These are phyloP conservation scores for Enteromius thamalakanensis DNA, from an alignment of 2,797 vertebrate genomes.

Conservation along the genomic window DNA sequence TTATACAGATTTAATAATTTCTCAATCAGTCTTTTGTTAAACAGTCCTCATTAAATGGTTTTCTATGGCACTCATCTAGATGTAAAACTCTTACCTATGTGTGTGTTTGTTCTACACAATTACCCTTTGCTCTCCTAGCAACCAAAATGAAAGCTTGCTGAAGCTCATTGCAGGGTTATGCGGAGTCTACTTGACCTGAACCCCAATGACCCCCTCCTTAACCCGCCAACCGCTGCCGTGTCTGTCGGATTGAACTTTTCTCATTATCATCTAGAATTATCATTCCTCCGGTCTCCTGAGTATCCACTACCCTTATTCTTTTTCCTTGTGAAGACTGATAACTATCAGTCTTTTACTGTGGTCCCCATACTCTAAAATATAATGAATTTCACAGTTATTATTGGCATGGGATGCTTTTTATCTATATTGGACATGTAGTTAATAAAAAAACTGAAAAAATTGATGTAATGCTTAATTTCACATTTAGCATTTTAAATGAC, in stretches of 20 bases:
- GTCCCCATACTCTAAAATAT: background rate
- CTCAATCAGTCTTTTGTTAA: constrained; percentile 37
- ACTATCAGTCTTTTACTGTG: background rate
- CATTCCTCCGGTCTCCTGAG: background rate
- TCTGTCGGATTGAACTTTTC: constrained; percentile 31
- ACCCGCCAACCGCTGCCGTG: constrained; percentile 10
- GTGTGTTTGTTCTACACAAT: constrained; percentile 27
- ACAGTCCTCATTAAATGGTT: constrained; percentile 7
- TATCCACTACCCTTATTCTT: background rate
- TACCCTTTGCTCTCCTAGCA: constrained; percentile 22
- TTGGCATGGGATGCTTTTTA: background rate
- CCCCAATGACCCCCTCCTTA: constrained; percentile 8
- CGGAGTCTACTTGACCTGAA: constrained; percentile 14
- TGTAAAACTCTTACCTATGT: constrained; percentile 22
- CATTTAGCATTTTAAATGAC: background rate
- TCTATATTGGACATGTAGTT: background rate
- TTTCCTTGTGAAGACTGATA: background rate
- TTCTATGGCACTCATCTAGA: background rate
- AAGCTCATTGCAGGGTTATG: constrained; percentile 9
- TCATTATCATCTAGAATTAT: constrained; percentile 34
- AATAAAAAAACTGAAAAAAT: background rate
- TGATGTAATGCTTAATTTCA: background rate
- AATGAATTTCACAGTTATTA: background rate
- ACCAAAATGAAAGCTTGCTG: constrained; percentile 24
- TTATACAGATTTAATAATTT: constrained; percentile 48